Evolutionary conservation across 2,797 vertebrate genomes (phyloP), one percentile per base, ranked within the genome.

Genomic region (Cirrhinus molitorella): DNA sequence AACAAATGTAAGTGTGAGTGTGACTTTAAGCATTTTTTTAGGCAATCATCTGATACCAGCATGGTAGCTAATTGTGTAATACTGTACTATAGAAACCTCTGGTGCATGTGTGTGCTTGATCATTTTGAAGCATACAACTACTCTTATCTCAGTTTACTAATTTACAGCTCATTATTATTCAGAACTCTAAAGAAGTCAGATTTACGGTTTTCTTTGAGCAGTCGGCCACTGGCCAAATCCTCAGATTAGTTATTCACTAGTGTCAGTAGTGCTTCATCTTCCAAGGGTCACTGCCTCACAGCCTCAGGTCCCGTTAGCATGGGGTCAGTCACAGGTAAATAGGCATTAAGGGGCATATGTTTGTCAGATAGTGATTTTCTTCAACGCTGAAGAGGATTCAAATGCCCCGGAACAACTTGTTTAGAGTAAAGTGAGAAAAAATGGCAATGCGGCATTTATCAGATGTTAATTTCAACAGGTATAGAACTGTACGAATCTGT

Each of bases 401-500:
- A 75, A 76, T 21, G 19, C 21, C 37, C 37, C 28, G 17, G 45
- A 31, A 59, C 8, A 21, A 72, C 40, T n/a, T 72, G 57, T 61
- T 86, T 84, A 21, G 53, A 85, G 85, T 37, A 40, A 53, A 61
- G 28, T n/a, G 34, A 16, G 65, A 49, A 63, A 43, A 73, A 66
- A 70, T 57, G 63, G 79, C 47, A 84, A 88, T 59, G 55, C 28
- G 16, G 71, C 85, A 92, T 94, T 90, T 92, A 92, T 93, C 93
- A 93, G 91, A 91, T 91, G 92, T 94, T 95, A 94, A 95, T 95
- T 94, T 95, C 92, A 90, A 90, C 90, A 89, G 92, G 91, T 92
- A 83, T 61, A 14, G 37, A 78, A 83, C 72, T 61, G 53, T 67
- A 81, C 7, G 45, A 31, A 77, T 75, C 78, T 81, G 91, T 93